Evolutionary conservation across 2,797 vertebrate genomes (phyloP).

Genomic region (Anguilla marmorata): DNA sequence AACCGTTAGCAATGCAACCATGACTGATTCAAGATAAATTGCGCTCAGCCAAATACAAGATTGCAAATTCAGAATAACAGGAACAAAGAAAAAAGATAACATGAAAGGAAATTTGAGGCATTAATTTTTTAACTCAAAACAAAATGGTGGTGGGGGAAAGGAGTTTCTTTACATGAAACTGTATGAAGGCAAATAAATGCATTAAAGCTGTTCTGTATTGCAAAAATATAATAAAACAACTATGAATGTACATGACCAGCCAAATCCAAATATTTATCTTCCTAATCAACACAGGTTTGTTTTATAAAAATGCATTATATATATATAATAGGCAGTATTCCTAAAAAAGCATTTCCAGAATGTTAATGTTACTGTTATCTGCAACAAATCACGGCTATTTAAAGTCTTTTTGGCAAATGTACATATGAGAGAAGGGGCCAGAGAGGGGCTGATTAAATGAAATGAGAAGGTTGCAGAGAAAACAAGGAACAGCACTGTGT

Average conservation of each 20-base stretch:
- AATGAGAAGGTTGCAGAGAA: background rate
- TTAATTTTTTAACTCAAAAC: too few species aligned
- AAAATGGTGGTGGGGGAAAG: too few species aligned
- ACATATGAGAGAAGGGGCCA: background rate
- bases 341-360: background rate
- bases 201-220: too few species aligned
- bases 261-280: background rate
- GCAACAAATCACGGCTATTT: background rate
- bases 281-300: background rate
- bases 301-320: background rate
- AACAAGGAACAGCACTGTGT: constrained; percentile 18
- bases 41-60: background rate
- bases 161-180: too few species aligned
- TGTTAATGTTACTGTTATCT: background rate
- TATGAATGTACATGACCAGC: too few species aligned
- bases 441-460: background rate
- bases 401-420: background rate
- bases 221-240: too few species aligned
- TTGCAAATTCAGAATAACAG: background rate
- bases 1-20: background rate
- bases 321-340: background rate
- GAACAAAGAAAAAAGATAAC: background rate
- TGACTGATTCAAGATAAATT: background rate
- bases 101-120: background rate
- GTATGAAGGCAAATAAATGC: too few species aligned